A percentile compares a stretch with the other conserved stretches of the same genome.
These are phyloP conservation scores for Isurus oxyrinchus DNA, from an alignment of 2,113 vertebrate genomes.

Conservation along the genomic window DNA sequence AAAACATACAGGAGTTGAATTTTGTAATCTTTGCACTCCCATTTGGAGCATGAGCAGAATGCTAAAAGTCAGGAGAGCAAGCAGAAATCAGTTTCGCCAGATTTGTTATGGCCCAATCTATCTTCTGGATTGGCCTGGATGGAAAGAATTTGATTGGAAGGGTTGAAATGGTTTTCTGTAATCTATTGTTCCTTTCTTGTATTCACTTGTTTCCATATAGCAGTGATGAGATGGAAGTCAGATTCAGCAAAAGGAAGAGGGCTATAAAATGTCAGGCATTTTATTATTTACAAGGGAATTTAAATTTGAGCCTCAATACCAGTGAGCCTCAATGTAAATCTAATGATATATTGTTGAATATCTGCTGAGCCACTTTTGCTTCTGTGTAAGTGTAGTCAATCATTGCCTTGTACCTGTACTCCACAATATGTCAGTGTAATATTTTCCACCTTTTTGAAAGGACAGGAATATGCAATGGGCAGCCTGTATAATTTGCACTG, in stretches of 20 bases:
- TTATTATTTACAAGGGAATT: background rate
- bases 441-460: background rate
- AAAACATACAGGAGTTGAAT: background rate
- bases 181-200: background rate
- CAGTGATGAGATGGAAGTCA: background rate
- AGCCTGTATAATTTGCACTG: background rate
- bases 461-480: background rate
- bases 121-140: background rate
- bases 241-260: background rate
- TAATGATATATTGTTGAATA: background rate
- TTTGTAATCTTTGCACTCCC: background rate
- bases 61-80: background rate
- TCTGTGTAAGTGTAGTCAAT: slow-evolving; percentile 1
- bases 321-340: too few relatives aligned
- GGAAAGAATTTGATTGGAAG: background rate
- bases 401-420: background rate
- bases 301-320: too few relatives aligned
- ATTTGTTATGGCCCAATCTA: background rate
- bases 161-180: background rate
- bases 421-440: background rate
- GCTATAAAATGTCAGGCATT: background rate
- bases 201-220: background rate
- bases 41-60: background rate
- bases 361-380: background rate
- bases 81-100: background rate